phyloP scores from a whole-genome alignment of 1,140 invertebrate genomes.

The Carcinoscorpius rotundicauda region DNA sequence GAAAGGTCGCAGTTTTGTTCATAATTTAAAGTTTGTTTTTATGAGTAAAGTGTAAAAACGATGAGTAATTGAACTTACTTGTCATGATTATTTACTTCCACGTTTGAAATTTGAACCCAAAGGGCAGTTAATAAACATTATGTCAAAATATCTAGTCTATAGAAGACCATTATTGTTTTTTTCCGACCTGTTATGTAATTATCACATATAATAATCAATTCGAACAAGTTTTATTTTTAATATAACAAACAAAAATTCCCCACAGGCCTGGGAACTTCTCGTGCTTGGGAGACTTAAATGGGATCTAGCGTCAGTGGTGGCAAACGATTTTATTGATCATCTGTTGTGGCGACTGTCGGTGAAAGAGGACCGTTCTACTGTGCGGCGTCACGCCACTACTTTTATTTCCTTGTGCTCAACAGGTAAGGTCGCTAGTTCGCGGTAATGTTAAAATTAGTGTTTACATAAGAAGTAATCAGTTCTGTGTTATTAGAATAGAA shows the following conservation, averaged over 20 bases:
- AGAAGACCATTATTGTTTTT: conserved; percentile 27
- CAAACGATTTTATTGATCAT: conserved; percentile 24
- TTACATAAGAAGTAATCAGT: too few species aligned
- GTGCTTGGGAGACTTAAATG: conserved; percentile 22
- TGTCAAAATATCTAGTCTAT: not conserved
- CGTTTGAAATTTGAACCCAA: not conserved
- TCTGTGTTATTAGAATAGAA: too few species aligned
- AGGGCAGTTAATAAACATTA: conserved; percentile 2
- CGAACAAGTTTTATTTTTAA: too few species aligned
- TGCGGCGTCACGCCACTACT: conserved; percentile 54
- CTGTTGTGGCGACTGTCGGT: conserved; percentile 17
- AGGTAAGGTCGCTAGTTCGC: conserved; percentile 42
- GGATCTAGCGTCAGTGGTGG: conserved; percentile 24
- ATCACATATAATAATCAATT: too few species aligned
- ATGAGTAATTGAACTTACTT: too few species aligned
- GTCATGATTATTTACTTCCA: too few species aligned
- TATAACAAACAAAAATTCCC: not conserved
- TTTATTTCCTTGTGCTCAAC: conserved; percentile 63
- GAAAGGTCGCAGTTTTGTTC: too few species aligned
- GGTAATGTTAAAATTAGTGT: not conserved
- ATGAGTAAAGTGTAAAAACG: too few species aligned
- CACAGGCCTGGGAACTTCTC: conserved; percentile 26
- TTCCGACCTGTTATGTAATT: conserved; percentile 43
- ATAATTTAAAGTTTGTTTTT: too few species aligned
- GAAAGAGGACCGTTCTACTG: conserved; percentile 6